Percentiles rank a stretch among this genome's conserved stretches.
Conservation (phyloP, 2,888 invertebrate genomes). For the Sphaerophoria taeniata region DNA sequence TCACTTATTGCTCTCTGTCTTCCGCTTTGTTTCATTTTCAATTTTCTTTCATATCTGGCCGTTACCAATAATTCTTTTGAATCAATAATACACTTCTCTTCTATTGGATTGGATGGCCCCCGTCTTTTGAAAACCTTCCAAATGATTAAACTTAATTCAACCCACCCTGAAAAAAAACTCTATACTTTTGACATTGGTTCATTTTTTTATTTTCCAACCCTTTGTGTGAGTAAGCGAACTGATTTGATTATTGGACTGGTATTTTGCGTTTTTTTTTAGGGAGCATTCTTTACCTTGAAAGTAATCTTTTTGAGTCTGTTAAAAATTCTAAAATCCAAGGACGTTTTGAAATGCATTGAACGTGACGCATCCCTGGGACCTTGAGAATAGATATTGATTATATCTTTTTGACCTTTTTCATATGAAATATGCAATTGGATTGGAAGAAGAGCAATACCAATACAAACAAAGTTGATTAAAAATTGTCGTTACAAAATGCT, state of each 20-base stretch:
- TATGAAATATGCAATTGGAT: too few species aligned
- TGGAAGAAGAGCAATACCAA: too few species aligned
- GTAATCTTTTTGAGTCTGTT: not conserved
- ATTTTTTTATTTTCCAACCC: constrained; percentile 23
- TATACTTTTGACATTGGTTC: constrained; percentile 26
- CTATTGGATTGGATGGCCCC: constrained; percentile 1
- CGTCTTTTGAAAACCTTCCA: constrained; percentile 56
- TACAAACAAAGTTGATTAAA: too few species aligned
- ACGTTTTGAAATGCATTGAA: too few species aligned
- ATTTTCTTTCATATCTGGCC: constrained; percentile 37
- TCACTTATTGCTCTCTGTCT: constrained; percentile 30
- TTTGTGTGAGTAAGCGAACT: constrained; percentile 32
- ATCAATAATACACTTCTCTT: constrained; percentile 26
- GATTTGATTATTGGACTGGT: constrained; percentile 65
- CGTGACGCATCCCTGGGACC: too few species aligned
- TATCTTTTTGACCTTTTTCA: too few species aligned
- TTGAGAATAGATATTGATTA: too few species aligned
- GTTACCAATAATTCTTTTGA: constrained; percentile 7
- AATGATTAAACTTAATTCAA: constrained; percentile 66
- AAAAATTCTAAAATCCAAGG: too few species aligned
- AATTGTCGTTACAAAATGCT: too few species aligned
- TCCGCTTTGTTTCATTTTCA: constrained; percentile 51
- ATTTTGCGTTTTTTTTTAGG: constrained; percentile 36
- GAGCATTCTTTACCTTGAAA: constrained; percentile 17
- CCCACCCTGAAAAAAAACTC: constrained; percentile 32